phyloP scores from a whole-genome alignment of 2,797 vertebrate species.

The Coregonus sp. region DNA sequence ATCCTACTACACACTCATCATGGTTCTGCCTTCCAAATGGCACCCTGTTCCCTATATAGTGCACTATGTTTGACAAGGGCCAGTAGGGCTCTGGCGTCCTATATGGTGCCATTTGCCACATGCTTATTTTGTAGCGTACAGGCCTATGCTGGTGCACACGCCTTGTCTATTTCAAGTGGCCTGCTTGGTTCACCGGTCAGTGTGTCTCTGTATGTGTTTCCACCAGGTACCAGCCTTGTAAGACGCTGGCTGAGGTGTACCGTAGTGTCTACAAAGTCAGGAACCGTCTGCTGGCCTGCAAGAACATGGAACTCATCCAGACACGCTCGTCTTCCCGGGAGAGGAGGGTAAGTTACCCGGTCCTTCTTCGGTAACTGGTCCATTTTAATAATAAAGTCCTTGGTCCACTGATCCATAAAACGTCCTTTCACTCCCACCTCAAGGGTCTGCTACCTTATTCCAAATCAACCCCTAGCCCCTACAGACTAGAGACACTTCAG shows the following conservation, averaged over 20 bases:
- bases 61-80: not conserved
- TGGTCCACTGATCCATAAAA: too few species aligned
- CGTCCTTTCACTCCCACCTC: too few species aligned
- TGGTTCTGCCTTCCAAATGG: not conserved
- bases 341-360: conserved; percentile 83
- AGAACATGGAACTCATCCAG: conserved; percentile 95
- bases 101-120: too few species aligned
- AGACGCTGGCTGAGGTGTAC: conserved; percentile 90
- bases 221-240: conserved; percentile 93
- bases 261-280: conserved; percentile 94
- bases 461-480: too few species aligned
- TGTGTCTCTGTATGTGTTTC: not conserved
- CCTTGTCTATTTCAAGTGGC: too few species aligned
- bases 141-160: too few species aligned
- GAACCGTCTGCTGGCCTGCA: conserved; percentile 93
- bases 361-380: not conserved
- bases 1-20: conserved; percentile 18
- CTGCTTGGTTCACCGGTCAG: not conserved
- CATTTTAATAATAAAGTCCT: too few species aligned
- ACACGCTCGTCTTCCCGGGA: conserved; percentile 90
- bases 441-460: not conserved
- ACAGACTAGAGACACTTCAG: too few species aligned
- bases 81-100: too few species aligned
- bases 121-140: too few species aligned
- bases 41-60: not conserved